Evolutionary conservation across 2,888 invertebrate species (phyloP).

Genomic region (Carterocephalus palaemon): DNA sequence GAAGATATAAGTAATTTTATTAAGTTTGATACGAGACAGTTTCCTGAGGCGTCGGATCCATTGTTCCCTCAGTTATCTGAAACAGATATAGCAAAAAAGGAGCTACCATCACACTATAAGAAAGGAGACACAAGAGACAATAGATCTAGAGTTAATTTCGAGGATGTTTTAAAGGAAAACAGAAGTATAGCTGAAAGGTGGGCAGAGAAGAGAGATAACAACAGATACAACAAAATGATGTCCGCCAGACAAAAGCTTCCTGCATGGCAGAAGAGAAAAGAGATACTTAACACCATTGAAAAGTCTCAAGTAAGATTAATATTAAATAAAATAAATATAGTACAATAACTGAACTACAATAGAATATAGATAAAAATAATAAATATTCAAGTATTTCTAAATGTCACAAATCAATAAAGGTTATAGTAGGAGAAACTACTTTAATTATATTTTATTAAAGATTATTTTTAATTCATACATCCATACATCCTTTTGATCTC

Average conservation of each 20-base stretch:
- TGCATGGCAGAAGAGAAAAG: constrained; percentile 84
- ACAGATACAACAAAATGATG: constrained; percentile 83
- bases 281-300: constrained; percentile 82
- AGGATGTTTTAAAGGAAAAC: constrained; percentile 81
- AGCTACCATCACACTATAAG: constrained; percentile 81
- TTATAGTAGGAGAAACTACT: too few species aligned
- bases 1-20: constrained; percentile 81
- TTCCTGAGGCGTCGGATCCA: constrained; percentile 75
- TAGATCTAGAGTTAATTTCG: constrained; percentile 68
- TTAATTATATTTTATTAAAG: too few species aligned
- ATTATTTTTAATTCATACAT: too few species aligned
- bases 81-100: constrained; percentile 43
- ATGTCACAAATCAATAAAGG: too few species aligned
- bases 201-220: constrained; percentile 78
- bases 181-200: constrained; percentile 80
- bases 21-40: constrained; percentile 73
- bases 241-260: constrained; percentile 82
- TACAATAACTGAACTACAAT: neutral
- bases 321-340: neutral
- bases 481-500: too few species aligned
- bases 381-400: neutral
- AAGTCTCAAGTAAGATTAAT: constrained; percentile 76
- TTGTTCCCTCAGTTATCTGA: constrained; percentile 80
- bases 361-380: neutral
- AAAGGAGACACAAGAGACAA: constrained; percentile 79